Evolutionary conservation across 2,797 vertebrate genomes (phyloP).

Genomic region (Anniella stebbinsi): DNA sequence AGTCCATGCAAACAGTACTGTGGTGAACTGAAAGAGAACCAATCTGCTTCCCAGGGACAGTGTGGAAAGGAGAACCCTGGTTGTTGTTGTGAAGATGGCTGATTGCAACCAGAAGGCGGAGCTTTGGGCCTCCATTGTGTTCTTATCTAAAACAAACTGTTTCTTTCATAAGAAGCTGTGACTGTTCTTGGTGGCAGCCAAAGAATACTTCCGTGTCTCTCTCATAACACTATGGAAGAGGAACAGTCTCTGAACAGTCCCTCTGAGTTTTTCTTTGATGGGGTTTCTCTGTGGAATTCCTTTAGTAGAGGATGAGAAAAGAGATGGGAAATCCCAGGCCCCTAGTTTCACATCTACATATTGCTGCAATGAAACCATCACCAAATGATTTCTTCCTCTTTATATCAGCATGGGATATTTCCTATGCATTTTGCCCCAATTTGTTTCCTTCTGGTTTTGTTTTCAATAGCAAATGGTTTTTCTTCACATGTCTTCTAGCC

Average conservation of each 20-base stretch:
- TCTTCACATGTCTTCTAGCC: background rate
- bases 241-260: background rate
- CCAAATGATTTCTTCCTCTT: background rate
- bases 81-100: background rate
- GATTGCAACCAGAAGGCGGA: background rate
- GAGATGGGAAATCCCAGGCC: background rate
- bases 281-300: background rate
- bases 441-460: background rate
- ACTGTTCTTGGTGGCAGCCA: background rate
- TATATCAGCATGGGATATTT: background rate
- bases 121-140: background rate
- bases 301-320: background rate
- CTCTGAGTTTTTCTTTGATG: background rate
- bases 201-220: background rate
- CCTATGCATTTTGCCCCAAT: background rate
- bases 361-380: too few relatives aligned
- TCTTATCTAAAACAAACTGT: background rate
- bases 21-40: background rate
- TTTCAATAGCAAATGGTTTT: background rate
- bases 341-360: background rate
- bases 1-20: background rate
- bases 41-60: background rate
- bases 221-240: background rate
- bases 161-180: background rate
- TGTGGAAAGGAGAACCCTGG: background rate